Percentiles rank a stretch among this genome's conserved stretches.
Conservation (phyloP, 2,888 invertebrate species). For the Steinernema scapterisci region DNA sequence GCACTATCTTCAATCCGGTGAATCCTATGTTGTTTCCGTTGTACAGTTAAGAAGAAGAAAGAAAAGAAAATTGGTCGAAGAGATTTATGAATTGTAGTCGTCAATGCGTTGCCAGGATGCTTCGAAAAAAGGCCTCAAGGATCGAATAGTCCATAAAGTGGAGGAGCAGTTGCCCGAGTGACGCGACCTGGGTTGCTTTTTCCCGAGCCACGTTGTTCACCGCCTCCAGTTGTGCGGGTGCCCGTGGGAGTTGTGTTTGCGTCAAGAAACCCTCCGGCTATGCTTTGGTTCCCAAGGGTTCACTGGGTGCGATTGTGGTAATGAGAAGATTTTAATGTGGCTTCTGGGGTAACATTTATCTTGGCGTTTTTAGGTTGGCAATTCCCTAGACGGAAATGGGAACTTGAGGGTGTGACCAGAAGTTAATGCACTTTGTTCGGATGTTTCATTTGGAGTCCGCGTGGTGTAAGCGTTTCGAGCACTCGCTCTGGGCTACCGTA, state of each 20-base stretch:
- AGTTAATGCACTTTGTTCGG: background rate
- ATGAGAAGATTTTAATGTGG: conserved; percentile 19
- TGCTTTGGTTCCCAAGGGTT: conserved; percentile 2
- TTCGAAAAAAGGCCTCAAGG: background rate
- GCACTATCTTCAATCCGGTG: conserved; percentile 61
- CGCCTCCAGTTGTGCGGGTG: background rate
- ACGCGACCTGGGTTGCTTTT: conserved; percentile 28
- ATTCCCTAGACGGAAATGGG: conserved; percentile 16
- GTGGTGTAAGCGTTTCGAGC: background rate
- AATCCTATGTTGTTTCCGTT: conserved; percentile 15
- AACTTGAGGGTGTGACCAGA: conserved; percentile 3
- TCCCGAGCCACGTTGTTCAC: conserved; percentile 9
- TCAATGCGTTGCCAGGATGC: background rate
- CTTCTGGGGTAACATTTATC: conserved; percentile 17
- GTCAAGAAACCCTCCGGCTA: background rate
- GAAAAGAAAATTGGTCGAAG: background rate
- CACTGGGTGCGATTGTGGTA: background rate
- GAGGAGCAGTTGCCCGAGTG: conserved; percentile 16
- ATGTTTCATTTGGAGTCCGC: conserved; percentile 15
- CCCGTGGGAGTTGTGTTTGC: background rate
- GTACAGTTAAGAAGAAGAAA: background rate
- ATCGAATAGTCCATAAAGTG: background rate
- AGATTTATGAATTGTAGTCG: background rate
- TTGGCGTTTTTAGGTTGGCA: background rate
- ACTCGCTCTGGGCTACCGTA: background rate